Conservation (phyloP, 2,797 vertebrate genomes). For the Bradypus variegatus region DNA sequence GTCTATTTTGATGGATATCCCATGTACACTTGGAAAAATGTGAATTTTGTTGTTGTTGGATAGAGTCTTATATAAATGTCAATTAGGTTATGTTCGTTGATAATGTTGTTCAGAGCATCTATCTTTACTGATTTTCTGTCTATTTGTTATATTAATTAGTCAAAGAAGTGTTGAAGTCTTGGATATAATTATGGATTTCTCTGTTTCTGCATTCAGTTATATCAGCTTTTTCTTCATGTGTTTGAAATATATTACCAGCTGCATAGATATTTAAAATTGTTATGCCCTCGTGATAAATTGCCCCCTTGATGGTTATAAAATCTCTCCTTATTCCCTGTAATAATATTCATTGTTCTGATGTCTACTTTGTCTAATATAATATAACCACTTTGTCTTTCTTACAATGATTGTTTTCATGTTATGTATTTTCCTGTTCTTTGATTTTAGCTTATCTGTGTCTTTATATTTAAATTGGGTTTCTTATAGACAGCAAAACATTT, state of each 20-base stretch:
- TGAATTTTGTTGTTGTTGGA: neutral
- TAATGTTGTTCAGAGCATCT: neutral
- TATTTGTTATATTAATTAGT: constrained; percentile 39
- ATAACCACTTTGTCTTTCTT: neutral
- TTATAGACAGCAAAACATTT: neutral
- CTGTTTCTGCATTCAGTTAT: neutral
- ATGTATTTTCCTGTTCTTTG: neutral
- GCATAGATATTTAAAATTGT: neutral
- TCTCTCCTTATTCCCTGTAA: neutral
- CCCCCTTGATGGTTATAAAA: neutral
- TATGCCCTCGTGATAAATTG: neutral
- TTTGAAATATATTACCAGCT: constrained; percentile 1
- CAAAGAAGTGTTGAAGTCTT: neutral
- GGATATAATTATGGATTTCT: constrained; percentile 10
- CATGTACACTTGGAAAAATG: neutral
- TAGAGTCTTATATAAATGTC: neutral
- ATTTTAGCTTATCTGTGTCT: neutral
- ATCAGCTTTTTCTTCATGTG: constrained; percentile 1
- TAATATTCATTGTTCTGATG: neutral
- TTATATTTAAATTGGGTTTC: neutral
- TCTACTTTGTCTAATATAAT: neutral
- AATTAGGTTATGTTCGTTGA: constrained; percentile 26
- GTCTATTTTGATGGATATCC: neutral
- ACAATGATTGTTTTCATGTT: neutral
- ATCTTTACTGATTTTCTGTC: constrained; percentile 9